Evolutionary conservation across 2,797 vertebrate genomes (phyloP).

Genomic region (Cyclura pinguis): DNA sequence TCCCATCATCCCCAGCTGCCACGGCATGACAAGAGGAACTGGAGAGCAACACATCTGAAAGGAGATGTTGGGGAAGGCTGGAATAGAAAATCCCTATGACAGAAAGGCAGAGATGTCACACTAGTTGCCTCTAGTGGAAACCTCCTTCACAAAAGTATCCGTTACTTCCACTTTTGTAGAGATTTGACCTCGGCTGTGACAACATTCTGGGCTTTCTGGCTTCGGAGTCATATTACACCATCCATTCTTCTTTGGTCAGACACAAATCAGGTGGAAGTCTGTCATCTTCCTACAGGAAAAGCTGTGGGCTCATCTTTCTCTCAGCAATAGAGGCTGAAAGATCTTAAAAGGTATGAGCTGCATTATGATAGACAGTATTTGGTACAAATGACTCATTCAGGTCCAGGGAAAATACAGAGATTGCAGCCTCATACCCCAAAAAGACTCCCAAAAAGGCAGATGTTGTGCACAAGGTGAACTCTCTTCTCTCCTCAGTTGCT

Average conservation of each 20-base stretch:
- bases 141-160: too few species aligned
- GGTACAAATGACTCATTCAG: background rate
- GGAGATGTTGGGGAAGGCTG: background rate
- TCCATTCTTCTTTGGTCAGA: background rate
- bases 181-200: rapidly evolving
- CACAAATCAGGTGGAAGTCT: background rate
- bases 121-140: background rate
- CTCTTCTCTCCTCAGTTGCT: too few species aligned
- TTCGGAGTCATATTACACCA: too few species aligned
- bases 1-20: background rate
- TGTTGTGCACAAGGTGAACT: background rate
- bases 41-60: background rate
- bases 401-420: background rate
- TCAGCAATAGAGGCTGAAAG: background rate
- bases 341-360: background rate
- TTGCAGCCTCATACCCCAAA: background rate
- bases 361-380: background rate
- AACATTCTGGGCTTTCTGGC: background rate
- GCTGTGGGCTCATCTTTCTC: rapidly evolving
- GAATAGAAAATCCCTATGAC: background rate
- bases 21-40: background rate
- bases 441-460: conserved; percentile 34
- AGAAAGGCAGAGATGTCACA: background rate
- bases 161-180: background rate
- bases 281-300: background rate